These are phyloP conservation scores for Pipistrellus nathusii DNA, from an alignment of 2,797 vertebrate species.

Conservation along the genomic window DNA sequence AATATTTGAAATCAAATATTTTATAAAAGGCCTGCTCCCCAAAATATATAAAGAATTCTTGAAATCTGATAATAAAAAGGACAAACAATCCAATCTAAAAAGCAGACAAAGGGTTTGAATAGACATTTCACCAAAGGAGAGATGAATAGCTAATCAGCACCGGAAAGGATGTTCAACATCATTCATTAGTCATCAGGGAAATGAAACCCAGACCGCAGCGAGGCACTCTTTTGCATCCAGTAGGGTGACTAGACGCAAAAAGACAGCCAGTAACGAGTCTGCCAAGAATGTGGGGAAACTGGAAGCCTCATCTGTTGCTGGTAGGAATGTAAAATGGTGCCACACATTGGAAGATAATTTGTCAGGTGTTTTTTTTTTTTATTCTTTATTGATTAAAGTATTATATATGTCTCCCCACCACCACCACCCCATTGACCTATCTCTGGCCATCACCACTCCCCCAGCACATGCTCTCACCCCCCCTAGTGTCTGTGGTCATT, in stretches of 20 bases:
- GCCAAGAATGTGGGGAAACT: not conserved
- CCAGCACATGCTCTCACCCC: no score
- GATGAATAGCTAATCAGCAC: not conserved
- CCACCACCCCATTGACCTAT: no score
- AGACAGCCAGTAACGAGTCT: not conserved
- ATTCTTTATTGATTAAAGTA: no score
- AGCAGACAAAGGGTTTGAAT: slow-evolving; percentile 12
- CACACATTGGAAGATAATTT: not conserved
- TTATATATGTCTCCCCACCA: no score
- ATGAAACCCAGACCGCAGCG: not conserved
- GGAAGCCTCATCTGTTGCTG: not conserved
- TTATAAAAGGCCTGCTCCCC: slow-evolving; percentile 11
- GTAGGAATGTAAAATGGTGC: not conserved
- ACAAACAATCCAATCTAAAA: not conserved
- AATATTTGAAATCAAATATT: not conserved
- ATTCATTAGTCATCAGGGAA: not conserved
- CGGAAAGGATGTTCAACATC: not conserved
- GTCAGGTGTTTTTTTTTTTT: not conserved
- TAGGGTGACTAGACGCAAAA: not conserved
- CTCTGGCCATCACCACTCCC: no score
- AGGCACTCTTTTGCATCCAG: not conserved
- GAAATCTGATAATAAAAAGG: not conserved
- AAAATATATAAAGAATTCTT: not conserved
- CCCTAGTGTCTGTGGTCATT: no score
- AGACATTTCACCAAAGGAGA: not conserved